Conservation (phyloP, 2,797 vertebrate species). For the Oreochromis mossambicus region DNA sequence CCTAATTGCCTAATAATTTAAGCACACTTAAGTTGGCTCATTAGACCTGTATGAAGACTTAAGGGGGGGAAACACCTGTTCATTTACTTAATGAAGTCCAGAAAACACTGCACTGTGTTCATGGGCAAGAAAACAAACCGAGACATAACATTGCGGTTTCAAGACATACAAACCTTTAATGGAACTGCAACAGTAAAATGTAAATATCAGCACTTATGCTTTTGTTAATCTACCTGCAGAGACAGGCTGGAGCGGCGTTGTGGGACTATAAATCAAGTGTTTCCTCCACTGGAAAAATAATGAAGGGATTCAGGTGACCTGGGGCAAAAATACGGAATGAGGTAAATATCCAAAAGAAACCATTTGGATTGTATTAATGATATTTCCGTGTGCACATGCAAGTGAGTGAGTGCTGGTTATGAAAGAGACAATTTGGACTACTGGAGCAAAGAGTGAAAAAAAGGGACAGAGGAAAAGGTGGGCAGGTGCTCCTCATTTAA, state of each 20-base stretch:
- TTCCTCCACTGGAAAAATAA: slow-evolving; percentile 59
- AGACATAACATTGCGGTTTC: slow-evolving; percentile 42
- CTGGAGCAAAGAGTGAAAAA: slow-evolving; percentile 18
- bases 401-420: slow-evolving; percentile 17
- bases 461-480: neutral
- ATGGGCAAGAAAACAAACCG: slow-evolving; percentile 63
- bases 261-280: slow-evolving; percentile 63
- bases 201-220: slow-evolving; percentile 59
- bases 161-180: slow-evolving; percentile 59
- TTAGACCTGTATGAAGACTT: slow-evolving; percentile 67
- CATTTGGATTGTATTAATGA: slow-evolving; percentile 59
- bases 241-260: slow-evolving; percentile 40
- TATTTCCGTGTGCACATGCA: slow-evolving; percentile 30
- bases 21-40: slow-evolving; percentile 72
- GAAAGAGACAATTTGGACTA: slow-evolving; percentile 30
- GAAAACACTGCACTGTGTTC: slow-evolving; percentile 56
- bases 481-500: neutral
- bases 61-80: slow-evolving; percentile 73
- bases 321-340: slow-evolving; percentile 50
- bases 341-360: slow-evolving; percentile 57
- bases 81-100: slow-evolving; percentile 69
- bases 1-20: slow-evolving; percentile 77
- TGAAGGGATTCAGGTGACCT: slow-evolving; percentile 47
- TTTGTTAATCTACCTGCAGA: slow-evolving; percentile 60
- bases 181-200: slow-evolving; percentile 47